Conservation (phyloP, 1,140 invertebrate species). For the Drosophila virilis region DNA sequence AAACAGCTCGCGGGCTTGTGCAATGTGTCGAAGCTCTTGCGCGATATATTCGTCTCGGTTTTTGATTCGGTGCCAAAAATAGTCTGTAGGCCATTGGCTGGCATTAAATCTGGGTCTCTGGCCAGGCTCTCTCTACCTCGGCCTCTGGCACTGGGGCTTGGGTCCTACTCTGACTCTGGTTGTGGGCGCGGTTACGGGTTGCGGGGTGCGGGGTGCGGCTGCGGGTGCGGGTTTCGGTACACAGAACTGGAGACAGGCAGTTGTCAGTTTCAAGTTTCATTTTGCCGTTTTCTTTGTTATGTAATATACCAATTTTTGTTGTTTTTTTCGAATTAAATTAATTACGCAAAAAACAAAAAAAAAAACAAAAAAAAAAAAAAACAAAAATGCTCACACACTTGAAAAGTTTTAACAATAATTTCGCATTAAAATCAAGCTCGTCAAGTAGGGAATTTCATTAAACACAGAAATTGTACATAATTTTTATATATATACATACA, state of each 20-base stretch:
- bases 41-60: slow-evolving; percentile 59
- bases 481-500: slow-evolving; percentile 51
- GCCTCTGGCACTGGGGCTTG: not conserved
- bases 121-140: slow-evolving; percentile 5
- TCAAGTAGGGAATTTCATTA: slow-evolving; percentile 76
- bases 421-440: slow-evolving; percentile 58
- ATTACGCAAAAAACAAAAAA: slow-evolving; percentile 35
- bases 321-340: slow-evolving; percentile 59
- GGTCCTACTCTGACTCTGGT: slow-evolving; percentile 14
- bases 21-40: slow-evolving; percentile 51
- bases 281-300: slow-evolving; percentile 66
- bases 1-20: slow-evolving; percentile 59
- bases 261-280: slow-evolving; percentile 40
- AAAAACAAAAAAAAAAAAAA: slow-evolving; percentile 23
- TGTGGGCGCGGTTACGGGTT: slow-evolving; percentile 12
- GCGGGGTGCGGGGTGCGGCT: not conserved
- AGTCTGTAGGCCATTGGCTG: slow-evolving; percentile 68
- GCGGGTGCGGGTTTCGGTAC: slow-evolving; percentile 17
- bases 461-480: slow-evolving; percentile 70
- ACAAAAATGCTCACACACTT: slow-evolving; percentile 83
- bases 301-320: slow-evolving; percentile 68
- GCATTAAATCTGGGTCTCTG: slow-evolving; percentile 38
- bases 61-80: slow-evolving; percentile 80
- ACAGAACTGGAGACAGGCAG: slow-evolving; percentile 20
- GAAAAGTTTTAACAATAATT: slow-evolving; percentile 82